Percentiles rank a stretch among this genome's conserved stretches.
phyloP scores from a whole-genome alignment of 2,888 invertebrate genomes.

The Liodrosophila aerea region DNA sequence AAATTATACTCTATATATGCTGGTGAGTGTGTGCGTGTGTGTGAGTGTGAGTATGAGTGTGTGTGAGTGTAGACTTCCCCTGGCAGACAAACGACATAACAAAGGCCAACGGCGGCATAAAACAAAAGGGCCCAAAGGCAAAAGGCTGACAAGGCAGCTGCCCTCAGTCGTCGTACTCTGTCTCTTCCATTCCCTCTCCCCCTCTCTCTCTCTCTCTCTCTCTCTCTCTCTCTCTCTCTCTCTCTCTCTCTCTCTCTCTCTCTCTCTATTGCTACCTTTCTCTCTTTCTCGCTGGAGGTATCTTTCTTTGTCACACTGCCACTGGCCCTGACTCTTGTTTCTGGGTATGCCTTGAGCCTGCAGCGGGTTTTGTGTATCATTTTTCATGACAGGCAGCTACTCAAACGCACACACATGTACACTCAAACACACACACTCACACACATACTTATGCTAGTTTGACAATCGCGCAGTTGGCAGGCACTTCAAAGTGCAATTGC shows the following conservation, averaged over 20 bases:
- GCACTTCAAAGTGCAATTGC: slow-evolving; percentile 73
- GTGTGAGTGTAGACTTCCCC: slow-evolving; percentile 21
- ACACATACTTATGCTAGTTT: slow-evolving; percentile 36
- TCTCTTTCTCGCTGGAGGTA: no score
- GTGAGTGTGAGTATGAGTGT: slow-evolving; percentile 4
- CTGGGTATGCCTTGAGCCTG: slow-evolving; percentile 29
- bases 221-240: not conserved
- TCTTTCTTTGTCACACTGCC: slow-evolving; percentile 22
- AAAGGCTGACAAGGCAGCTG: slow-evolving; percentile 74
- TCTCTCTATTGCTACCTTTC: not conserved
- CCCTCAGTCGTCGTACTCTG: slow-evolving; percentile 19
- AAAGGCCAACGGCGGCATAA: slow-evolving; percentile 74
- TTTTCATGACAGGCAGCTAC: slow-evolving; percentile 70
- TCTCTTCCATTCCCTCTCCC: not conserved
- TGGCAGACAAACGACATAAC: slow-evolving; percentile 64
- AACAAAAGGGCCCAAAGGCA: slow-evolving; percentile 73
- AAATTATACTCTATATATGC: slow-evolving; percentile 60
- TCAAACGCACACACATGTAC: slow-evolving; percentile 16
- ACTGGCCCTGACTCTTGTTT: slow-evolving; percentile 7
- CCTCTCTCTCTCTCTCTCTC: not conserved
- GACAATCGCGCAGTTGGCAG: slow-evolving; percentile 66
- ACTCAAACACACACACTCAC: not conserved
- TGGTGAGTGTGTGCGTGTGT: slow-evolving; percentile 2
- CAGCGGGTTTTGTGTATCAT: slow-evolving; percentile 71
- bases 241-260: slow-evolving; percentile 1